phyloP scores from a whole-genome alignment of 1,140 invertebrate genomes.

The Leptonema lineaticorne region DNA sequence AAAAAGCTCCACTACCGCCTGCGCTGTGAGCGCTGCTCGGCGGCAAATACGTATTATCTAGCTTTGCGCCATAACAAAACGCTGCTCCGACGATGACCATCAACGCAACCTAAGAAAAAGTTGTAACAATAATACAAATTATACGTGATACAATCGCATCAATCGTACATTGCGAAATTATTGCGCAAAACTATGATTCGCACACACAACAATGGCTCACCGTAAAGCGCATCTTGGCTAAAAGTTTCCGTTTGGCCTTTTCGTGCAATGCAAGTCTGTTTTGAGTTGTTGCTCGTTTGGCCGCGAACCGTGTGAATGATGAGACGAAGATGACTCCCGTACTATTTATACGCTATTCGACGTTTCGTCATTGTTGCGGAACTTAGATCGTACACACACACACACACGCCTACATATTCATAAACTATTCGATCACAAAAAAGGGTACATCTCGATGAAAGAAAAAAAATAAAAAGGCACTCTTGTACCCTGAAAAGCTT shows the following conservation, averaged over 20 bases:
- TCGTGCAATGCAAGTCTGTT: too few relatives aligned
- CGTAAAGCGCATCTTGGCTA: neutral
- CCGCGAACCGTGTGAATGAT: constrained; percentile 9
- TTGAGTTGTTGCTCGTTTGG: neutral
- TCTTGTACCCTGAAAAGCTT: too few relatives aligned
- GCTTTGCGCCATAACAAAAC: constrained; percentile 46
- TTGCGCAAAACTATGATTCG: neutral
- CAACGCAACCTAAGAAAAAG: constrained; percentile 10
- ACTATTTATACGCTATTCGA: constrained; percentile 16
- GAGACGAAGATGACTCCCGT: constrained; percentile 11
- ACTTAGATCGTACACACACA: neutral
- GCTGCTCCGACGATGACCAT: constrained; percentile 41
- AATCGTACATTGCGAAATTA: neutral
- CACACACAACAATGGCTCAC: neutral
- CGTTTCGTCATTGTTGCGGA: constrained; percentile 21
- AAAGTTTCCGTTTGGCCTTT: neutral
- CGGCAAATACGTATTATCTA: constrained; percentile 59
- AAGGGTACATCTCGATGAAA: neutral
- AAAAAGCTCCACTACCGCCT: constrained; percentile 46
- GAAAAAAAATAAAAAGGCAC: neutral
- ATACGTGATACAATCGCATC: neutral
- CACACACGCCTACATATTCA: neutral
- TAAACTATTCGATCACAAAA: too few relatives aligned
- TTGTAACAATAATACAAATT: neutral
- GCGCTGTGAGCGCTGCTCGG: constrained; percentile 52